A percentile compares a stretch with the other conserved stretches of the same genome.
Evolutionary conservation across 1,140 invertebrate genomes (phyloP).

Genomic region (Hormaphis cornu): DNA sequence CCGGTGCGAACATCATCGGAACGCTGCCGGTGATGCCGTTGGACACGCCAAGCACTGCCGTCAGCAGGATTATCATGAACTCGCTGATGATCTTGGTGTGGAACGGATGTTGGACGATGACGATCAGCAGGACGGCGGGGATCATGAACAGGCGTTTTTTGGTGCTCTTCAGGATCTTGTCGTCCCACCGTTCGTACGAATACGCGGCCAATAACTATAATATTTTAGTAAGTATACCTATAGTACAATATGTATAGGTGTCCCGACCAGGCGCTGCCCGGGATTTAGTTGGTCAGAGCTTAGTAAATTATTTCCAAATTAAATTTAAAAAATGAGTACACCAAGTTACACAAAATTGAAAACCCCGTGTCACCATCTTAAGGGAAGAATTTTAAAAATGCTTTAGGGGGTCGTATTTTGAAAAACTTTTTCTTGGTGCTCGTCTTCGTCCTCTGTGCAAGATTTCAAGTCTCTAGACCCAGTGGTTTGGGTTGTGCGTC

Average conservation of each 20-base stretch:
- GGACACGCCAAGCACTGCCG: slow-evolving; percentile 62
- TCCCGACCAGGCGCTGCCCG: too few relatives aligned
- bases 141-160: slow-evolving; percentile 60
- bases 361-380: too few relatives aligned
- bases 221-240: slow-evolving; percentile 4
- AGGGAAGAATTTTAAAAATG: too few relatives aligned
- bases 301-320: too few relatives aligned
- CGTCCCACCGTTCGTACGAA: slow-evolving; percentile 67
- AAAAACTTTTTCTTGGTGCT: too few relatives aligned
- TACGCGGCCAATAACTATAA: slow-evolving; percentile 65
- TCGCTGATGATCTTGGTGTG: slow-evolving; percentile 17
- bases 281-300: too few relatives aligned
- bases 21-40: slow-evolving; percentile 82
- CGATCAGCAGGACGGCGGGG: slow-evolving; percentile 55
- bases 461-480: too few relatives aligned
- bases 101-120: slow-evolving; percentile 7
- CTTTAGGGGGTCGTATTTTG: too few relatives aligned
- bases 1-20: slow-evolving; percentile 82
- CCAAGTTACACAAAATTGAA: too few relatives aligned
- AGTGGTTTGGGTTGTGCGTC: too few relatives aligned
- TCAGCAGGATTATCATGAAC: slow-evolving; percentile 47
- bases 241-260: not conserved
- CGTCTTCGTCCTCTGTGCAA: too few relatives aligned
- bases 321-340: too few relatives aligned
- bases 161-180: slow-evolving; percentile 61